Conservation (phyloP, 2,888 invertebrate genomes). For the Lasioglossum malachurum region DNA sequence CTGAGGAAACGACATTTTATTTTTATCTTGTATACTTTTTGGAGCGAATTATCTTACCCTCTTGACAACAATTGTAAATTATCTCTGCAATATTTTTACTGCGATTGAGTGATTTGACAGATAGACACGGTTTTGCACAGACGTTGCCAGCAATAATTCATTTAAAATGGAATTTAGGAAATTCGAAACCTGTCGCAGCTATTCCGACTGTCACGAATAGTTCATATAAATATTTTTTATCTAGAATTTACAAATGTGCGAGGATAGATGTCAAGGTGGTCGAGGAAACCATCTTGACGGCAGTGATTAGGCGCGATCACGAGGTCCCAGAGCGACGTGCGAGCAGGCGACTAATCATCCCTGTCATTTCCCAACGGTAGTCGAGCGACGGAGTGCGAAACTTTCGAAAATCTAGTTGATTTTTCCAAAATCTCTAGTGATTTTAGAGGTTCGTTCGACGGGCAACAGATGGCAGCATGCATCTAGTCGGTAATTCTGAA, state of each 20-base stretch:
- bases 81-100: neutral
- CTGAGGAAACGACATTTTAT: neutral
- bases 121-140: too few relatives aligned
- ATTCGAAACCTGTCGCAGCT: neutral
- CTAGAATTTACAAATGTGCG: neutral
- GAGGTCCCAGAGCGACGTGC: rapidly evolving
- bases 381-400: rapidly evolving
- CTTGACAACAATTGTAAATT: neutral
- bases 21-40: neutral
- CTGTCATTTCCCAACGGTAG: rapidly evolving
- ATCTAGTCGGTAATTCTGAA: constrained; percentile 81
- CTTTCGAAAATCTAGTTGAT: constrained; percentile 34
- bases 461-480: constrained; percentile 80
- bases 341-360: neutral
- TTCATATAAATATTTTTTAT: neutral
- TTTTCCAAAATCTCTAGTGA: constrained; percentile 44
- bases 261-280: neutral
- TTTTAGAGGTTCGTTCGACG: constrained; percentile 25
- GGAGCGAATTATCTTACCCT: neutral
- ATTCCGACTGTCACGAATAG: neutral
- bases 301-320: neutral
- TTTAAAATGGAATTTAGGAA: neutral
- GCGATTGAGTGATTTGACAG: too few relatives aligned
- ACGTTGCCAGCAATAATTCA: too few relatives aligned
- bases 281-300: neutral